Evolutionary conservation across 2,113 vertebrate species (phyloP).

Genomic region (Perca schrenkii): DNA sequence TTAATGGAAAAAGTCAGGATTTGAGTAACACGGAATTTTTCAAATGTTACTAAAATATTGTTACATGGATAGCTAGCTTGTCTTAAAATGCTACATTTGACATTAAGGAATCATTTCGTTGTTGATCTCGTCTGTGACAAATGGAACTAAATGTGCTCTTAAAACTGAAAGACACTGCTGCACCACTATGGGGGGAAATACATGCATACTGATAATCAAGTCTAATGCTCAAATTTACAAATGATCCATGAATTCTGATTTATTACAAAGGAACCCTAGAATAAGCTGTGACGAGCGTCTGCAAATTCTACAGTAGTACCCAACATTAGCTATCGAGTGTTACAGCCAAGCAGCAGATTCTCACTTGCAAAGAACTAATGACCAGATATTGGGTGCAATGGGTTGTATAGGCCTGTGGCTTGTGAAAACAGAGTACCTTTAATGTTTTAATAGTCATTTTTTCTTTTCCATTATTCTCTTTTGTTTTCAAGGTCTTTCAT

Average conservation of each 20-base stretch:
- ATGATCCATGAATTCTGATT: neutral
- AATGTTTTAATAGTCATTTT: slow-evolving; percentile 18
- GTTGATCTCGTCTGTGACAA: neutral
- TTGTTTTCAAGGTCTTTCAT: neutral
- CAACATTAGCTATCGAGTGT: too few species aligned
- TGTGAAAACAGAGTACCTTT: neutral
- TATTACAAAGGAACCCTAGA: neutral
- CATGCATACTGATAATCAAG: neutral
- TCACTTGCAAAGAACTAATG: slow-evolving; percentile 15
- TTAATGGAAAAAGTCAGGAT: neutral
- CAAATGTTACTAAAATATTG: neutral
- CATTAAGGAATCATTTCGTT: neutral
- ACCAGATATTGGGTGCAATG: neutral
- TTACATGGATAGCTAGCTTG: neutral
- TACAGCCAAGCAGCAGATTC: slow-evolving; percentile 8
- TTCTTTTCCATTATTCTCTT: neutral
- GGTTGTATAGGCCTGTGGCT: neutral
- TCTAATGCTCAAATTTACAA: neutral
- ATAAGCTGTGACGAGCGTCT: too few species aligned
- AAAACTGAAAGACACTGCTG: neutral
- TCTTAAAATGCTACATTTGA: neutral
- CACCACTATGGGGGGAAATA: neutral
- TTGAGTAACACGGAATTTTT: neutral
- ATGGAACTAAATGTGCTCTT: neutral
- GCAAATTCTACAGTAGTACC: too few species aligned